Base-by-base conservation (phyloP, 2,797 vertebrate species). In the Onychomys torridus region DNA sequence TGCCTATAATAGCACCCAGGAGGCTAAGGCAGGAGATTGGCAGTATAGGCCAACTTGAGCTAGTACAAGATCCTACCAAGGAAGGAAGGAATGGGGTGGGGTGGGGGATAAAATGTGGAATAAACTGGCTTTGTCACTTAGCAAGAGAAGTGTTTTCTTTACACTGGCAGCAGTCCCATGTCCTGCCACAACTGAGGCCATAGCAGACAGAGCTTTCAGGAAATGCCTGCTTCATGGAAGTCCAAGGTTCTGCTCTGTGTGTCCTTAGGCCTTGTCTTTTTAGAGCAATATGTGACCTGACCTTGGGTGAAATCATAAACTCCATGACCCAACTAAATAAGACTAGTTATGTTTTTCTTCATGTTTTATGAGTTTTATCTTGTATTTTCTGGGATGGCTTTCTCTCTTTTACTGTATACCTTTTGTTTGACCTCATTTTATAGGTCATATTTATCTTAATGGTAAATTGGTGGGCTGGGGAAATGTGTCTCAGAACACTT, bases 391-490 rank as follows among this genome's bases (percentile, higher is more conserved):
- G 71, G 3, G 81, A 94, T 14, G n/a, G 89, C 21, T 91, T 89
- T 91, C 61, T 95, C 40, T 87, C 83, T 61, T 67, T 93, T 34
- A 79, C 49, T 5, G 46, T 2, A 91, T 43, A 43, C 81, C 89
- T 69, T 89, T 65, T 91, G 17, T 61, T 73, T 90, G 88, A 46
- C 10, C 61, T 96, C 81, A 43, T 84, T 97, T 94, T 93, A 95
- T 78, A 43, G 43, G 69, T 92, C 8, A 40, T 69, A 75, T 19
- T 63, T 37, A 82, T 83, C 77, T 71, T 89, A 95, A 91, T 0
- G 79, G 75, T 78, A 63, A 78, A 49, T 5, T 61, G 43, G 57
- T n/a, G 5, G 27, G 73, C 23, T 89, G 57, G 57, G 43, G 32
- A 67, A 75, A 77, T 65, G 40, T 65, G 43, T 43, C 59, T 90